These are phyloP conservation scores for Drosophila mettleri DNA, from an alignment of 2,888 invertebrate species.

Conservation along the genomic window DNA sequence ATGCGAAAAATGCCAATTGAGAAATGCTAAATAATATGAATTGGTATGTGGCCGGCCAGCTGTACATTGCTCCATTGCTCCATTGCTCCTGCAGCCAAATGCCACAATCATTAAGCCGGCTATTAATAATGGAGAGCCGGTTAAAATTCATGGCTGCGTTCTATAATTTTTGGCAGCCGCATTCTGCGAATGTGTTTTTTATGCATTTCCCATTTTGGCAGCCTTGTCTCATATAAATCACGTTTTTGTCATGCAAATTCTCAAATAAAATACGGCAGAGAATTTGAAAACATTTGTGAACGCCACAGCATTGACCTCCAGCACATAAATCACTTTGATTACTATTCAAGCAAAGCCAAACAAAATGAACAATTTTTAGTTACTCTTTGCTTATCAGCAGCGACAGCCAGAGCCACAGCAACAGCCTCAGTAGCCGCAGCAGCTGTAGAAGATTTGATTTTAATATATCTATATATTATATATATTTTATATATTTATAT, in stretches of 20 bases:
- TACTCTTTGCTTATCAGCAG: constrained; percentile 65
- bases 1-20: constrained; percentile 55
- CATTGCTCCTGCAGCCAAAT: constrained; percentile 19
- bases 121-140: constrained; percentile 24
- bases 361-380: constrained; percentile 54
- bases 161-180: constrained; percentile 47
- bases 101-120: constrained; percentile 22
- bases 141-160: constrained; percentile 30
- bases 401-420: constrained; percentile 58
- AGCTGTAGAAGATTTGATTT: constrained; percentile 58
- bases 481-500: background rate
- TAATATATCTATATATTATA: constrained; percentile 9
- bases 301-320: constrained; percentile 69
- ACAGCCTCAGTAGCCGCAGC: constrained; percentile 61
- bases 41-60: constrained; percentile 22
- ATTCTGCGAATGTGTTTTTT: constrained; percentile 21
- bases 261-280: constrained; percentile 48
- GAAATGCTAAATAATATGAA: constrained; percentile 31
- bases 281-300: constrained; percentile 63
- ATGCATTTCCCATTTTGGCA: constrained; percentile 68
- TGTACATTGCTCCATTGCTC: background rate
- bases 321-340: constrained; percentile 76
- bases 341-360: constrained; percentile 66
- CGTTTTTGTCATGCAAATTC: constrained; percentile 67
- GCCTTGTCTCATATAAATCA: constrained; percentile 68